phyloP scores from a whole-genome alignment of 2,797 vertebrate genomes.

The Pseudomugil gertrudae region DNA sequence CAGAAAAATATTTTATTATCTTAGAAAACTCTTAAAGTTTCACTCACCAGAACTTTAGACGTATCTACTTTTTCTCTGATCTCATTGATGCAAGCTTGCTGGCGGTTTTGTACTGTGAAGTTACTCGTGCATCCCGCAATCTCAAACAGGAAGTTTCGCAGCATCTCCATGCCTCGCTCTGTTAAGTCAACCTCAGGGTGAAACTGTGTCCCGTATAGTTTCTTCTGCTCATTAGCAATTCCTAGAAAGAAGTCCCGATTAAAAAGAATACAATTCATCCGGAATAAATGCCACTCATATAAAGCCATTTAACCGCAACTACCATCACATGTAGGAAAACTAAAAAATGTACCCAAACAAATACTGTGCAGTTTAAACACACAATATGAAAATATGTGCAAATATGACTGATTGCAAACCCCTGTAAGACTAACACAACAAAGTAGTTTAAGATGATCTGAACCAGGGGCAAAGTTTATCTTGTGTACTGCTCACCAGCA shows the following conservation, averaged over 20 bases:
- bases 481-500: slow-evolving; percentile 83
- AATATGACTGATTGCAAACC: slow-evolving; percentile 1
- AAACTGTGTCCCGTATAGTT: slow-evolving; percentile 97
- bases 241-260: slow-evolving; percentile 70
- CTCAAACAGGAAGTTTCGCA: slow-evolving; percentile 96
- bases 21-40: no score
- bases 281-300: neutral
- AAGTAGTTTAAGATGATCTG: neutral
- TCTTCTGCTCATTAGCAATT: slow-evolving; percentile 97
- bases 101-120: slow-evolving; percentile 94
- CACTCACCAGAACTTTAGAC: slow-evolving; percentile 95
- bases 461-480: neutral
- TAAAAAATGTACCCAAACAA: neutral
- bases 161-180: slow-evolving; percentile 92
- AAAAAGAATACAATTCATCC: no score
- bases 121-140: slow-evolving; percentile 93
- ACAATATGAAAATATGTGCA: neutral
- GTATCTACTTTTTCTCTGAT: slow-evolving; percentile 92
- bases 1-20: neutral
- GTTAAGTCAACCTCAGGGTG: slow-evolving; percentile 98
- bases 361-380: slow-evolving; percentile 6
- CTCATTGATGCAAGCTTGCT: slow-evolving; percentile 89
- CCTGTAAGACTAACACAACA: neutral
- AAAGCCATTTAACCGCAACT: neutral
- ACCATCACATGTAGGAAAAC: neutral